Base-by-base conservation (phyloP, 2,113 vertebrate species). In the Rhombomys opimus region DNA sequence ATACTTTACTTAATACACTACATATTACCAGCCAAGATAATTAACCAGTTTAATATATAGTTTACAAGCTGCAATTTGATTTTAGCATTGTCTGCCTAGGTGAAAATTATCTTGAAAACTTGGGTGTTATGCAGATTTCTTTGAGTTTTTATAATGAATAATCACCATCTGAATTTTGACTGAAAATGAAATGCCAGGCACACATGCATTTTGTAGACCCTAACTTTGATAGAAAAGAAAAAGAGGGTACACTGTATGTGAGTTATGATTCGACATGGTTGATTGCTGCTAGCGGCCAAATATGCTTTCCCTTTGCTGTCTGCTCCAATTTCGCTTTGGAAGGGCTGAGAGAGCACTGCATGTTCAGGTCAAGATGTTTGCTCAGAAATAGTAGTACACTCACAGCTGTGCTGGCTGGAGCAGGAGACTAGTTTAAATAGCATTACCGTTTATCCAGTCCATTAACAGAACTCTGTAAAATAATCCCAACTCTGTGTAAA, bases 401-500 rank as follows among this genome's bases (percentile, higher is more conserved):
- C 98, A 98, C 98, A 99, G 99, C 98, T 99, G 98, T 98, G 98
- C 98, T 98, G 98, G 98, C 97, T 98, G 98, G 98, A 98, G 98
- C 98, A 98, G 97, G 98, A 98, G 98, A 98, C 98, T 98, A 98
- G 98, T 99, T 99, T 99, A 99, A 99, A 99, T 98, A 99, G 98
- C 98, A 98, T 98, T 98, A 97, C 98, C 98, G 98, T 98, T 99
- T 98, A 98, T 98, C 98, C 98, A 99, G 98, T 99, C 98, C 98
- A 99, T 99, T 99, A 99, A 99, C 98, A 98, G 98, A 98, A 99
- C 98, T 99, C 98, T 98, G 99, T 99, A 99, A 99, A 99, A 98
- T 98, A 98, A 99, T 98, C 98, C 98, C 97, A 98, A 98, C 97
- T 98, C 99, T 98, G 98, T 98, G 98, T 98, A 99, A 98, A 98